Conservation (phyloP, 2,113 vertebrate species). For the Thermophis baileyi region DNA sequence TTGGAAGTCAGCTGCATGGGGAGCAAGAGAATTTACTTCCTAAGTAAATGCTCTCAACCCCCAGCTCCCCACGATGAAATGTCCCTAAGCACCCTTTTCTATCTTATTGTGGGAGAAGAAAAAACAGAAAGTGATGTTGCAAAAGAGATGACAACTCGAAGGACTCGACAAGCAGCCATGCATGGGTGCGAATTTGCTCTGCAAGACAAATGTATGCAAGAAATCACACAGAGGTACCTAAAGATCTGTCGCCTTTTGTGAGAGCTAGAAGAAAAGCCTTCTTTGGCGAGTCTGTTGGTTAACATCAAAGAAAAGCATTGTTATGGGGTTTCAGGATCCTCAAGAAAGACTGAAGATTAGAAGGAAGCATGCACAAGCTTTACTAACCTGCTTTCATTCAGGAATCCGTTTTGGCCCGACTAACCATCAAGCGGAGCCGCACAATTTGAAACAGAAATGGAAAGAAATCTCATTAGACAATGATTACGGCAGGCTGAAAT, state of each 20-base stretch:
- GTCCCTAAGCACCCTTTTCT: background rate
- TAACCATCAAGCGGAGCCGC: conserved; percentile 65
- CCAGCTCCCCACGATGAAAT: background rate
- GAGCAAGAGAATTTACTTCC: background rate
- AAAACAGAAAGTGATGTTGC: conserved; percentile 42
- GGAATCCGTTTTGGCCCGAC: conserved; percentile 97
- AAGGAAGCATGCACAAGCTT: conserved; percentile 33
- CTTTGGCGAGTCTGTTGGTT: conserved; percentile 89
- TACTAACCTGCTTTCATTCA: conserved; percentile 95
- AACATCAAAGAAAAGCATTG: conserved; percentile 75
- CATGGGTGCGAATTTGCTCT: conserved; percentile 72
- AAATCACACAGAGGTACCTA: conserved; percentile 82
- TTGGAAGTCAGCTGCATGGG: background rate
- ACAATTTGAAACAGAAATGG: conserved; percentile 55
- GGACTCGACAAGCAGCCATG: conserved; percentile 84
- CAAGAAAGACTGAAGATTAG: conserved; percentile 38
- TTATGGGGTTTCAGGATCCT: conserved; percentile 51
- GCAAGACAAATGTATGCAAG: conserved; percentile 71
- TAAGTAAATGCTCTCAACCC: background rate
- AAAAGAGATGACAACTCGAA: conserved; percentile 57
- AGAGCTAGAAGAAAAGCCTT: conserved; percentile 91
- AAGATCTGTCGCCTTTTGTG: conserved; percentile 93
- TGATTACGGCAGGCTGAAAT: background rate
- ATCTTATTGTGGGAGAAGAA: background rate
- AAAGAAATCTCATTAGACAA: conserved; percentile 60